Evolutionary conservation across 2,888 invertebrate genomes (phyloP).

Genomic region (Lasiommata megera): DNA sequence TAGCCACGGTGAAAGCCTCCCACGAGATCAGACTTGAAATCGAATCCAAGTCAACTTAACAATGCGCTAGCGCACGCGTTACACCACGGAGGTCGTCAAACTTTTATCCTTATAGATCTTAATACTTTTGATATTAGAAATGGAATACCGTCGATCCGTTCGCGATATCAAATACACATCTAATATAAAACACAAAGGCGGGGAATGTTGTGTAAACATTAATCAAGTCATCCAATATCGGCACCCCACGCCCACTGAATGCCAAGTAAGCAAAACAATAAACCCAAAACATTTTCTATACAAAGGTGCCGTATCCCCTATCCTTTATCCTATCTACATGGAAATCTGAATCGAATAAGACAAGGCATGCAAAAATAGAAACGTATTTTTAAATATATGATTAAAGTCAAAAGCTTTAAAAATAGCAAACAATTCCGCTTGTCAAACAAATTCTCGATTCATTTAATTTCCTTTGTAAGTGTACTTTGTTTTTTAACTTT

Average conservation of each 20-base stretch:
- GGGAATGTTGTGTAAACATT: constrained; percentile 11
- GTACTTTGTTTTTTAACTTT: constrained; percentile 11
- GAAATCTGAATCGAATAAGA: constrained; percentile 5
- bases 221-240: constrained; percentile 11
- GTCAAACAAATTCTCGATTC: constrained; percentile 9
- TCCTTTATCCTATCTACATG: neutral
- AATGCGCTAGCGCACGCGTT: too few relatives aligned
- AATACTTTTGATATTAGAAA: neutral
- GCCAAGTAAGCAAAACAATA: constrained; percentile 7
- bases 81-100: too few relatives aligned
- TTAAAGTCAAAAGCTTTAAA: constrained; percentile 1
- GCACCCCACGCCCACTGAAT: constrained; percentile 7
- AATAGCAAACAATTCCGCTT: constrained; percentile 5
- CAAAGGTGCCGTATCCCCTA: neutral
- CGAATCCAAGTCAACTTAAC: too few relatives aligned
- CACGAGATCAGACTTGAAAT: too few relatives aligned
- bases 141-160: neutral
- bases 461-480: constrained; percentile 18
- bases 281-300: constrained; percentile 5
- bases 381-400: constrained; percentile 9
- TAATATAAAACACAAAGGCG: constrained; percentile 1
- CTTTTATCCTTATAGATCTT: too few relatives aligned
- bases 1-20: too few relatives aligned
- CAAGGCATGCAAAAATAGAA: neutral
- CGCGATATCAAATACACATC: neutral